A percentile compares a stretch with the other conserved stretches of the same genome.
Conservation (phyloP, 1,140 invertebrate species). For the Tetramorium alpestre region DNA sequence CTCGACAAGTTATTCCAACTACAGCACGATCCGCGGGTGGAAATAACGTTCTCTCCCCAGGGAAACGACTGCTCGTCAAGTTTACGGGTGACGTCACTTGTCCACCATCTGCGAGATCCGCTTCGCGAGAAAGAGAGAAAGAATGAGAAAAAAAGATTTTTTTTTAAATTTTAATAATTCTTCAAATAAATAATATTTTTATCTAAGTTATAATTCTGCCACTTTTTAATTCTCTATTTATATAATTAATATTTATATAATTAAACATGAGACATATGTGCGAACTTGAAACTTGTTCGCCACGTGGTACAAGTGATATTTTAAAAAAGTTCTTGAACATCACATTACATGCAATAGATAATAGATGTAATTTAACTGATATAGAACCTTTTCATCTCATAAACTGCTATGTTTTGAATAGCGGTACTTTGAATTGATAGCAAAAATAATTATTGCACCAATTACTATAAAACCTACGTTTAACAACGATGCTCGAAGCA, state of each 20-base stretch:
- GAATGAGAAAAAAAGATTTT: neutral
- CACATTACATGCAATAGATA: slow-evolving; percentile 8
- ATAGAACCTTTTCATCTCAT: neutral
- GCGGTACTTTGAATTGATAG: neutral
- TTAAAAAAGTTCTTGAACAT: neutral
- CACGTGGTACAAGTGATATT: neutral
- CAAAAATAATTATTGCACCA: neutral
- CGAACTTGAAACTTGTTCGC: neutral
- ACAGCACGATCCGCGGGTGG: slow-evolving; percentile 61
- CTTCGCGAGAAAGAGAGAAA: neutral
- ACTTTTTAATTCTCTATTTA: neutral
- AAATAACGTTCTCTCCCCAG: slow-evolving; percentile 73
- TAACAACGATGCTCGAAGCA: neutral
- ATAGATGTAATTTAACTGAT: neutral
- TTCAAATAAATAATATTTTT: neutral
- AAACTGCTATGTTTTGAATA: neutral
- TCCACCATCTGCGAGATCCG: slow-evolving; percentile 75
- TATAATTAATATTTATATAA: neutral
- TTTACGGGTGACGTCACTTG: slow-evolving; percentile 78
- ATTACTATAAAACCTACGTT: slow-evolving; percentile 24
- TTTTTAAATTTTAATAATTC: slow-evolving; percentile 55
- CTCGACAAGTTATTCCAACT: slow-evolving; percentile 63
- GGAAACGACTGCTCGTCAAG: slow-evolving; percentile 76
- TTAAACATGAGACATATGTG: neutral
- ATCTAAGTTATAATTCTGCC: neutral